Evolutionary conservation across 2,888 invertebrate genomes (phyloP).

Genomic region (Cerastis leucographa): DNA sequence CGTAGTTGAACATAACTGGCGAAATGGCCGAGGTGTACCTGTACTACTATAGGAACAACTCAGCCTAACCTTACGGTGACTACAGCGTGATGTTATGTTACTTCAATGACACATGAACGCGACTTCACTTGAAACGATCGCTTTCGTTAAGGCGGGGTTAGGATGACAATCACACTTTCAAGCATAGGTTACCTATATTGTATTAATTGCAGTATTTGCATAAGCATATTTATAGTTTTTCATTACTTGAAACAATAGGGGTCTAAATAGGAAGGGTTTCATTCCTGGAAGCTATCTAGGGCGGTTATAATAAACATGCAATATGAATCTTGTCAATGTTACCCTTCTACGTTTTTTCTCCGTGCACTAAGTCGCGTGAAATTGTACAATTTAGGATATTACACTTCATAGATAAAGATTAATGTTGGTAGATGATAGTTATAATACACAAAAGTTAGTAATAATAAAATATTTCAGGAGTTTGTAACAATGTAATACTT

Average conservation of each 20-base stretch:
- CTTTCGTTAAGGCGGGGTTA: slow-evolving; percentile 1
- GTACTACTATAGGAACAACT: neutral
- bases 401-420: slow-evolving; percentile 4
- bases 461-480: neutral
- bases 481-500: neutral
- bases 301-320: slow-evolving; percentile 45
- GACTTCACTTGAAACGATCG: neutral
- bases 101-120: neutral
- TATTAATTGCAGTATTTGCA: neutral
- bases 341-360: slow-evolving; percentile 90
- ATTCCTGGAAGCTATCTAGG: slow-evolving; percentile 50
- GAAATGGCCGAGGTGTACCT: neutral
- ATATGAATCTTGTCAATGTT: slow-evolving; percentile 68
- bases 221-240: neutral
- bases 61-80: neutral
- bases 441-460: neutral
- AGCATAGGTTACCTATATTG: neutral
- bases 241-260: neutral
- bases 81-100: neutral
- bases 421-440: neutral
- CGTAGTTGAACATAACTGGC: neutral
- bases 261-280: slow-evolving; percentile 1
- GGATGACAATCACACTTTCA: slow-evolving; percentile 13
- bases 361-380: slow-evolving; percentile 87
- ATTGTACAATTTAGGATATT: slow-evolving; percentile 61